Evolutionary conservation across 2,113 vertebrate species (phyloP).

Genomic region (Callipepla squamata): DNA sequence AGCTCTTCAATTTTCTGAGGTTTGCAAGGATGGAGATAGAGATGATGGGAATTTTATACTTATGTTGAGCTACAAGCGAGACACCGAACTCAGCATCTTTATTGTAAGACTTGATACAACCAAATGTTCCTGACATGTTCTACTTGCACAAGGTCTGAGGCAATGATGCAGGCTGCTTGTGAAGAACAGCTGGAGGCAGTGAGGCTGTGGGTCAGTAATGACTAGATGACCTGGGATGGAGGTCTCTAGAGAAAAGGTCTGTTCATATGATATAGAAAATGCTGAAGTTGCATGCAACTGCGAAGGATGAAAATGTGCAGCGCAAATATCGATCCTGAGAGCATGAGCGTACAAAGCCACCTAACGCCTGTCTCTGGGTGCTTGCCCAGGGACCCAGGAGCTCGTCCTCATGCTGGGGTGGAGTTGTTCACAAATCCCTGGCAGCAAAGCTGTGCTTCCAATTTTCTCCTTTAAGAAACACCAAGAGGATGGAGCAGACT

Average conservation of each 20-base stretch:
- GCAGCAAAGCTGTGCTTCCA: background rate
- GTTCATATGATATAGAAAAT: background rate
- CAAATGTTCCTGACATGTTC: background rate
- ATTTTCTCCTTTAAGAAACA: background rate
- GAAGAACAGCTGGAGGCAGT: background rate
- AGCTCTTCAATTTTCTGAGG: background rate
- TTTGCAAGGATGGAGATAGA: background rate
- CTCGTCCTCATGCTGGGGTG: background rate
- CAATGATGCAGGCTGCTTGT: background rate
- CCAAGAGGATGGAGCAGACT: background rate
- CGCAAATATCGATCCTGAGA: background rate
- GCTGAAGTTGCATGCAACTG: slow-evolving; percentile 47
- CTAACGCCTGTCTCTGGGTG: background rate
- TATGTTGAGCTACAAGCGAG: background rate
- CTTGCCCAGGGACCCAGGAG: background rate
- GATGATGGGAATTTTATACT: fast-evolving
- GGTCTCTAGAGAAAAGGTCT: background rate
- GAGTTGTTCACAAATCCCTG: background rate
- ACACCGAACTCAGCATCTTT: background rate
- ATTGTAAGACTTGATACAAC: background rate
- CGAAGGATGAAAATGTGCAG: slow-evolving; percentile 30
- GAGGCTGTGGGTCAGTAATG: background rate
- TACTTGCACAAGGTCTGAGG: background rate
- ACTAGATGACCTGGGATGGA: slow-evolving; percentile 26
- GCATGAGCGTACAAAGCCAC: background rate